Percentiles rank a stretch among this genome's conserved stretches.
Conservation (phyloP, 1,140 invertebrate genomes). For the Lycorma delicatula region DNA sequence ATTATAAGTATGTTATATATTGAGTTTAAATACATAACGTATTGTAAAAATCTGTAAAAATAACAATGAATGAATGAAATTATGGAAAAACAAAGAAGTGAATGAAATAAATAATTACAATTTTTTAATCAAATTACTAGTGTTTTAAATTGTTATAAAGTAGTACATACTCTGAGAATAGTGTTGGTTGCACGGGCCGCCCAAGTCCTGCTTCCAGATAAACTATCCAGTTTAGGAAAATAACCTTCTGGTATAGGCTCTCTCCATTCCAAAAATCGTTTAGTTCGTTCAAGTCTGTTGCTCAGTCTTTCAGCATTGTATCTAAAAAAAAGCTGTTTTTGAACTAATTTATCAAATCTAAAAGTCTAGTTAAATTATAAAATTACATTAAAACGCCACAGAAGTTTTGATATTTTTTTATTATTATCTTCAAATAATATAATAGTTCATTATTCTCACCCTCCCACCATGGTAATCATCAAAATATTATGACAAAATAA, state of each 20-base stretch:
- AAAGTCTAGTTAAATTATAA: background rate
- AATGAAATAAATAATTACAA: background rate
- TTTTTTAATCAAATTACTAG: background rate
- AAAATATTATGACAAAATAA: too few species aligned
- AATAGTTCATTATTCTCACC: too few species aligned
- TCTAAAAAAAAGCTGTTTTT: slow-evolving; percentile 35
- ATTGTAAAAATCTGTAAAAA: too few species aligned
- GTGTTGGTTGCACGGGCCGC: slow-evolving; percentile 50
- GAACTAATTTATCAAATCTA: background rate
- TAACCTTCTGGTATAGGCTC: slow-evolving; percentile 58
- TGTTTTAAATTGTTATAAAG: too few species aligned
- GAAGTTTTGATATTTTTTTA: too few species aligned
- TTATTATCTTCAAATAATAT: background rate
- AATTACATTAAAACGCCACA: background rate
- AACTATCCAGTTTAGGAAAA: slow-evolving; percentile 61
- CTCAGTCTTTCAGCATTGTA: slow-evolving; percentile 62
- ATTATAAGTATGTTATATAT: too few species aligned
- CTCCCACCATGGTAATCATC: too few species aligned
- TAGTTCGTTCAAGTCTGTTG: slow-evolving; percentile 48
- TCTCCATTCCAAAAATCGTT: slow-evolving; percentile 48
- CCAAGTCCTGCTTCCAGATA: slow-evolving; percentile 53
- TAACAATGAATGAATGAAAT: too few species aligned
- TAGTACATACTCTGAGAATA: slow-evolving; percentile 36
- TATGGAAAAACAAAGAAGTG: background rate
- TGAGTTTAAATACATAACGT: too few species aligned